Base-by-base conservation (phyloP, 2,888 invertebrate species). In the Drosophila sordidula region DNA sequence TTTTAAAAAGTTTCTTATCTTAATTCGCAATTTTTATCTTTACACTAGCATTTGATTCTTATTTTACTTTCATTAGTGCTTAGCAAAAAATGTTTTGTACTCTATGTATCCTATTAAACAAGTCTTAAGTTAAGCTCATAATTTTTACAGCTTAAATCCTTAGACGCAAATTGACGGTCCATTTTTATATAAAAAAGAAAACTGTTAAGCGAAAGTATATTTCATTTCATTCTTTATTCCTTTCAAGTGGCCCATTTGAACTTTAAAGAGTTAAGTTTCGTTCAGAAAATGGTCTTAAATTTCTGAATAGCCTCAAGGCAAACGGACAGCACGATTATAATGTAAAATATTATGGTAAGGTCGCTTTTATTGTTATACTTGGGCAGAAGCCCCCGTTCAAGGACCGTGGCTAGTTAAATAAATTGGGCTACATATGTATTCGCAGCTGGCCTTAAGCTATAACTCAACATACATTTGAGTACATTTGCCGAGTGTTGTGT, bases 371-470 rank as follows among this genome's bases (percentile, higher is more conserved):
- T 54, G 32, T 50, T 47, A 8, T 42, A 32, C 25, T 44, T 51
- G 41, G 49, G 47, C 16, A 32, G 34, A n/a, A 16, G 9, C 39
- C 36, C 41, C 29, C n/a, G 12, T 16, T 34, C 36, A n/a, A 12
- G 14, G 34, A 66, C 56, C n/a, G 9, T 51, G 65, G 76, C 62
- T 26, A 61, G 22, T 25, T 51, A 58, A 66, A 59, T 59, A 63
- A 78, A 75, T 75, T 78, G 69, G 69, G 14, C 22, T 64, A 64
- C 62, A 63, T 66, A 56, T 68, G 46, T 41, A 49, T 45, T 32
- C 52, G 51, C 22, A 26, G 36, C 39, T 32, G 42, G 14, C 22
- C 16, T 11, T 8, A 32, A 25, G 38, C 36, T 6, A 18, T 41
- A 49, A 44, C 42, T 34, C 34, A 44, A 39, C 22, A 47, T n/a